Conservation (phyloP, 1,140 invertebrate species). For the Mycetomoellerius zeteki region DNA sequence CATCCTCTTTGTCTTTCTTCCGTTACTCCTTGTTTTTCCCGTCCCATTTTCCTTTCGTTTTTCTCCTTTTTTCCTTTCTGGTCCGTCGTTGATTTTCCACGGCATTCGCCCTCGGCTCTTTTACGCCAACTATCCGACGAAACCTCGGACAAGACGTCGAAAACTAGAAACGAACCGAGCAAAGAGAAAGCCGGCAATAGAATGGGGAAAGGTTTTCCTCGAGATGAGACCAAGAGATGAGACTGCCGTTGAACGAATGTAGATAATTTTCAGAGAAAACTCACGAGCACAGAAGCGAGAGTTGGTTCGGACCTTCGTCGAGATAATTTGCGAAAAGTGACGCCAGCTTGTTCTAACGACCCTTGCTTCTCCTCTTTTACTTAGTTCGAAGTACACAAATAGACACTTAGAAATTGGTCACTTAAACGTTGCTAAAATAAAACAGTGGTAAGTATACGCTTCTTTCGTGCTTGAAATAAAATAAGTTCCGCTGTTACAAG, state of each 20-base stretch:
- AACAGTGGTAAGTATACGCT: not conserved
- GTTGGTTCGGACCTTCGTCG: slow-evolving; percentile 41
- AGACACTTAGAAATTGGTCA: slow-evolving; percentile 54
- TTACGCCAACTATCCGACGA: slow-evolving; percentile 61
- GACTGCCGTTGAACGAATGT: slow-evolving; percentile 43
- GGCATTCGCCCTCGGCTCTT: slow-evolving; percentile 54
- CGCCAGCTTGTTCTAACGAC: slow-evolving; percentile 67
- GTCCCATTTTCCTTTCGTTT: slow-evolving; percentile 59
- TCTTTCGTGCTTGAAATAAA: not conserved
- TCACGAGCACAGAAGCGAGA: not conserved
- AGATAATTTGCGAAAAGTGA: slow-evolving; percentile 74
- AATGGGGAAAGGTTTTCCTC: slow-evolving; percentile 19
- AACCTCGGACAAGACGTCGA: slow-evolving; percentile 56
- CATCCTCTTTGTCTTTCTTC: slow-evolving; percentile 42
- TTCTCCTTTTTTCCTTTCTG: slow-evolving; percentile 9
- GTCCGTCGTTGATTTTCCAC: slow-evolving; percentile 62
- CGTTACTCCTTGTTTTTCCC: slow-evolving; percentile 40
- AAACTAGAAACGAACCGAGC: slow-evolving; percentile 53
- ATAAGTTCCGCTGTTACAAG: not conserved
- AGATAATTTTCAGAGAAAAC: slow-evolving; percentile 71
- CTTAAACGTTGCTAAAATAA: slow-evolving; percentile 44
- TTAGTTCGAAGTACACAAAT: slow-evolving; percentile 41
- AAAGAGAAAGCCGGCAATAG: not conserved
- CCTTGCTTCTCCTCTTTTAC: slow-evolving; percentile 25
- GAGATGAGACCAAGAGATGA: slow-evolving; percentile 30